Percentiles rank a stretch among this genome's conserved stretches.
Evolutionary conservation across 2,888 invertebrate genomes (phyloP).

Genomic region (Thysanoteuthis rhombus): DNA sequence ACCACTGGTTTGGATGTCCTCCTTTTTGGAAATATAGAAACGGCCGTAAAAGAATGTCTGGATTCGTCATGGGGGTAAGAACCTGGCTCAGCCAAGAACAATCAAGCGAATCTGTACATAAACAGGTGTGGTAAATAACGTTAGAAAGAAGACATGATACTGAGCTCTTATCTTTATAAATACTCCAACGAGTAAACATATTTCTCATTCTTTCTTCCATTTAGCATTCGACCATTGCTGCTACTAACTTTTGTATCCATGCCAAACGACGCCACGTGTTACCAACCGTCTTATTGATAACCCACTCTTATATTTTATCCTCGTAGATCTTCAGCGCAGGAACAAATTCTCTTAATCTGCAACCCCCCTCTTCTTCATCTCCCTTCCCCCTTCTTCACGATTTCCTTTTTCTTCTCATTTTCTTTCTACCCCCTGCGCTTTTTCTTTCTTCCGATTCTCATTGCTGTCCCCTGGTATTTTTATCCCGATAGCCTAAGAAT

Average conservation of each 20-base stretch:
- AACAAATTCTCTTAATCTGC: background rate
- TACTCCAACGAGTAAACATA: background rate
- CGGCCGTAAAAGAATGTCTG: no score
- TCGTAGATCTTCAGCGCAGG: background rate
- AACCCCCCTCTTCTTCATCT: background rate
- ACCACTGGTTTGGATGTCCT: no score
- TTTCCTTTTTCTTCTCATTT: background rate
- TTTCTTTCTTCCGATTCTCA: background rate
- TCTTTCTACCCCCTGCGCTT: background rate
- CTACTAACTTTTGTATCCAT: background rate
- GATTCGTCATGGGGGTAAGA: no score
- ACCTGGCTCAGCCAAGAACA: no score
- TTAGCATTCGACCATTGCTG: background rate
- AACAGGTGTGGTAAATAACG: no score
- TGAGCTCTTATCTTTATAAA: background rate
- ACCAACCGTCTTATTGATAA: slow-evolving; percentile 12
- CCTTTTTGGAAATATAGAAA: no score
- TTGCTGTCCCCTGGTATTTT: background rate
- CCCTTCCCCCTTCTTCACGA: no score
- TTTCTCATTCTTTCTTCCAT: background rate
- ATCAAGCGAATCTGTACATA: no score
- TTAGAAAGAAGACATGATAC: no score
- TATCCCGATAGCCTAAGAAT: background rate
- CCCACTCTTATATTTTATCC: background rate
- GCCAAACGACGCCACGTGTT: background rate